These are phyloP conservation scores for Erannis defoliaria DNA, from an alignment of 2,888 invertebrate species.

Conservation along the genomic window DNA sequence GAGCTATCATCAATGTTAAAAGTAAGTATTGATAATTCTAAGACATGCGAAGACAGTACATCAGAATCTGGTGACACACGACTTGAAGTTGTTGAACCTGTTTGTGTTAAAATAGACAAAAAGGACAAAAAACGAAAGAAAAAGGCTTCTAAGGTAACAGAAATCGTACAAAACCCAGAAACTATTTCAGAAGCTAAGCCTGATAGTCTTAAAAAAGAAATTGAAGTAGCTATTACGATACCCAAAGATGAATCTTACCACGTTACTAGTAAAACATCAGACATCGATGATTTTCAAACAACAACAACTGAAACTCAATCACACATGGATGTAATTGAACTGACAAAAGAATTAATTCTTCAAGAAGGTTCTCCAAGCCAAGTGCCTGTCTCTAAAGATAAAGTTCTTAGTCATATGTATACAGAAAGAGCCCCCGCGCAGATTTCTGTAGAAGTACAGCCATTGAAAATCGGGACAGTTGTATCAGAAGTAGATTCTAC, in stretches of 20 bases:
- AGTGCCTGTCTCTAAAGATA: constrained; percentile 26
- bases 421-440: constrained; percentile 55
- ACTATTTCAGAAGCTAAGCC: not conserved
- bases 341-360: constrained; percentile 49
- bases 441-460: constrained; percentile 58
- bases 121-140: constrained; percentile 20
- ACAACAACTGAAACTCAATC: constrained; percentile 29
- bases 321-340: constrained; percentile 42
- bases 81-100: constrained; percentile 13
- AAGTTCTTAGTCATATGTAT: constrained; percentile 46
- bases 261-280: not conserved
- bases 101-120: constrained; percentile 20
- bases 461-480: constrained; percentile 58
- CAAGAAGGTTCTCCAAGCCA: constrained; percentile 44
- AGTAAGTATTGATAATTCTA: constrained; percentile 1
- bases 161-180: not conserved
- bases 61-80: not conserved
- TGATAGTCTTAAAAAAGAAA: not conserved
- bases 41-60: constrained; percentile 1
- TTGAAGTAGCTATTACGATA: not conserved
- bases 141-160: constrained; percentile 48
- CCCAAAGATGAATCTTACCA: constrained; percentile 2
- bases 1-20: not conserved
- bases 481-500: constrained; percentile 61
- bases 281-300: constrained; percentile 1